Evolutionary conservation across 2,113 vertebrate species (phyloP).

Genomic region (Prunella himalayana): DNA sequence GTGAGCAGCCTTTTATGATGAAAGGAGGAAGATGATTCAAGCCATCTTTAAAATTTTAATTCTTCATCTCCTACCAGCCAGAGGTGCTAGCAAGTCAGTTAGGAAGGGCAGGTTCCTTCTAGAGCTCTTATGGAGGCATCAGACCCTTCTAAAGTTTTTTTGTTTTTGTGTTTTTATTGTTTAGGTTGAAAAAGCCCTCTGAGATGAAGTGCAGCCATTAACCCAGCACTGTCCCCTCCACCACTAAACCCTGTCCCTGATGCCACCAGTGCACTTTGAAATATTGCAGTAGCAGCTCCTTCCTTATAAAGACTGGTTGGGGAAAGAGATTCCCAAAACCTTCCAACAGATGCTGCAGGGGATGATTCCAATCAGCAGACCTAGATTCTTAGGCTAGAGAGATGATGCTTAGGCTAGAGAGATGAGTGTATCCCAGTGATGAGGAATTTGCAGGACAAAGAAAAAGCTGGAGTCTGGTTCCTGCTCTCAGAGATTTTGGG

Average conservation of each 20-base stretch:
- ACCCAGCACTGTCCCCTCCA: neutral
- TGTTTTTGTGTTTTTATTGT: too few relatives aligned
- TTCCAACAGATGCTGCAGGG: neutral
- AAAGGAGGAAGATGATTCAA: neutral
- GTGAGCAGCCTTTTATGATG: neutral
- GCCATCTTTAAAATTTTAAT: neutral
- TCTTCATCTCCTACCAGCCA: neutral
- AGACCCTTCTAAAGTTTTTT: neutral
- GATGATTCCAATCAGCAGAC: neutral
- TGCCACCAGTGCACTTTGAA: neutral
- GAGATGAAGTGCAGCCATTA: neutral
- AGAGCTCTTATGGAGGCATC: neutral
- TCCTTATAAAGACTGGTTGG: neutral
- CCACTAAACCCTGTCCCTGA: neutral
- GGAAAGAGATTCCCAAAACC: neutral
- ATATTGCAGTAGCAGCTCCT: neutral
- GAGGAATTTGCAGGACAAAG: neutral
- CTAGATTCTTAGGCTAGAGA: neutral
- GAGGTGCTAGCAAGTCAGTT: neutral
- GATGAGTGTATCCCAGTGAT: neutral
- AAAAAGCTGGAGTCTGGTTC: neutral
- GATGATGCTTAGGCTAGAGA: neutral
- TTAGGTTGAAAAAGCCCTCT: neutral
- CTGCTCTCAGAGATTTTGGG: neutral
- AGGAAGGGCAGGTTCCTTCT: neutral